These are phyloP conservation scores for Eumeta japonica DNA, from an alignment of 1,140 invertebrate species.

Conservation along the genomic window DNA sequence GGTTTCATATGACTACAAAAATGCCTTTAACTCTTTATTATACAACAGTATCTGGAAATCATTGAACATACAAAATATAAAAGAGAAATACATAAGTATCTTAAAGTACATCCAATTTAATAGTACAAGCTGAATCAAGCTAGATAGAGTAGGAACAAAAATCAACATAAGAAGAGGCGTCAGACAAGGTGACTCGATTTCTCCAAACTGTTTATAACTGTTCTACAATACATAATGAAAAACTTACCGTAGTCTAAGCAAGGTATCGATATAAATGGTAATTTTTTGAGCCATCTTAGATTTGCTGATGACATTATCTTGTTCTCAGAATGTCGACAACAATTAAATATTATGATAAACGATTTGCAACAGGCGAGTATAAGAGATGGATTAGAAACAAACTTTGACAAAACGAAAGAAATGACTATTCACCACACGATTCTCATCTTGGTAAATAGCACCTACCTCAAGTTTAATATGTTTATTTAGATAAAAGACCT, in stretches of 20 bases:
- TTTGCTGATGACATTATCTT: constrained; percentile 6
- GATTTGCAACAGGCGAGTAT: constrained; percentile 10
- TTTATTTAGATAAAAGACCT: constrained; percentile 5
- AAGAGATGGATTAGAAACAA: constrained; percentile 12
- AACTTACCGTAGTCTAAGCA: constrained; percentile 10
- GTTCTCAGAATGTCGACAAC: constrained; percentile 1
- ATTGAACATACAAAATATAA: constrained; percentile 9
- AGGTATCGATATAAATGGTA: constrained; percentile 16
- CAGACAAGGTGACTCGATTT: no score
- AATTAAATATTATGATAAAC: constrained; percentile 15
- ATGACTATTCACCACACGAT: constrained; percentile 7
- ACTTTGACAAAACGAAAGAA: constrained; percentile 11
- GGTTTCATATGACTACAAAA: no score
- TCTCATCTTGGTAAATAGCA: background rate
- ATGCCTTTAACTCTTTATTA: constrained; percentile 14
- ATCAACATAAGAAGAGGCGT: constrained; percentile 13
- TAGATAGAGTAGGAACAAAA: constrained; percentile 5
- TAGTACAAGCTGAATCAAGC: constrained; percentile 16
- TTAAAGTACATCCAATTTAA: no score
- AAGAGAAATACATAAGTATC: no score
- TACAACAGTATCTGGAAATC: constrained; percentile 13
- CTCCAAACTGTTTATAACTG: constrained; percentile 14
- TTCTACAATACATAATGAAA: constrained; percentile 12
- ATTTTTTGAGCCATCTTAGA: constrained; percentile 14
- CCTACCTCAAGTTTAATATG: constrained; percentile 4